Evolutionary conservation across 1,140 invertebrate genomes (phyloP).

Genomic region (Megathymus violae): DNA sequence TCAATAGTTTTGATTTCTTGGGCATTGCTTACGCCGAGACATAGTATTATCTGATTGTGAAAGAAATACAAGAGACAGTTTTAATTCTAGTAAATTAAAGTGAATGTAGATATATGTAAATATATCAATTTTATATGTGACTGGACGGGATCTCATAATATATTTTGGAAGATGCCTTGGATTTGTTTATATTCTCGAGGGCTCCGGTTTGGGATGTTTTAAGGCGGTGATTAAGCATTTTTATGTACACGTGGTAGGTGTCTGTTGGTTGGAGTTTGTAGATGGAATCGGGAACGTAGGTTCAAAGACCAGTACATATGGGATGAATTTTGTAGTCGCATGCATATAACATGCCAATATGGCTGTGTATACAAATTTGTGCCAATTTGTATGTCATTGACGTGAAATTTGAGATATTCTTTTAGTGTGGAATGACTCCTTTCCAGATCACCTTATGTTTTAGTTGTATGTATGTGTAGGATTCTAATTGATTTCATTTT

Average conservation of each 20-base stretch:
- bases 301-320: slow-evolving; percentile 28
- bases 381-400: slow-evolving; percentile 21
- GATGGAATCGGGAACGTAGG: slow-evolving; percentile 30
- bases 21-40: slow-evolving; percentile 3
- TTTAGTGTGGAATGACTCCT: slow-evolving; percentile 24
- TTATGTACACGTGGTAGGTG: slow-evolving; percentile 36
- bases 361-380: slow-evolving; percentile 24
- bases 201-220: slow-evolving; percentile 32
- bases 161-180: slow-evolving; percentile 32
- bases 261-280: slow-evolving; percentile 13
- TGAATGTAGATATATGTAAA: too few species aligned
- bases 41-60: slow-evolving; percentile 7
- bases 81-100: too few species aligned
- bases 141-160: slow-evolving; percentile 16
- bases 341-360: slow-evolving; percentile 6
- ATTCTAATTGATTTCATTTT: slow-evolving; percentile 14
- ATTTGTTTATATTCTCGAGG: slow-evolving; percentile 24
- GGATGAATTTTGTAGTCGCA: slow-evolving; percentile 23
- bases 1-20: slow-evolving; percentile 12
- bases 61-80: neutral
- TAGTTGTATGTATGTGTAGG: slow-evolving; percentile 45
- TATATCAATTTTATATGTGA: slow-evolving; percentile 28
- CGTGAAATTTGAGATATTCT: slow-evolving; percentile 28
- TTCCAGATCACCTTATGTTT: slow-evolving; percentile 20
- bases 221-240: slow-evolving; percentile 34